Evolutionary conservation across 2,888 invertebrate species (phyloP).

Genomic region (Drosophila cognata): DNA sequence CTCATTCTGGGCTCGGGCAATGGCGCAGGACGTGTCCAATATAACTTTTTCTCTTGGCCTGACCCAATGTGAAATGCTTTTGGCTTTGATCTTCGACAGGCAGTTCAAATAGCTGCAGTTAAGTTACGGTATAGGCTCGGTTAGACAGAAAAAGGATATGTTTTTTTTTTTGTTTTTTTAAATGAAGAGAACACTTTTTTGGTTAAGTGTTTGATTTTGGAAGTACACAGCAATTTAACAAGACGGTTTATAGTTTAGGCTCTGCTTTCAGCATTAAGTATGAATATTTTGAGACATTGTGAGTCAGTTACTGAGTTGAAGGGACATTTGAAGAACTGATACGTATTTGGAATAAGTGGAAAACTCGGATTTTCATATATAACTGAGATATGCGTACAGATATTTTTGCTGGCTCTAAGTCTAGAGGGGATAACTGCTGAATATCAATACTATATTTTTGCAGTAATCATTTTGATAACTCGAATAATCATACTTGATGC

Average conservation of each 20-base stretch:
- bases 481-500: conserved; percentile 32
- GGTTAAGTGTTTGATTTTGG: conserved; percentile 32
- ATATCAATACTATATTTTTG: not conserved
- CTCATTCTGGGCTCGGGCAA: conserved; percentile 53
- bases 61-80: conserved; percentile 25
- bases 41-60: conserved; percentile 69
- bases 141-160: conserved; percentile 58
- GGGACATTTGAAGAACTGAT: conserved; percentile 5
- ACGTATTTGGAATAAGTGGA: not conserved
- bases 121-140: conserved; percentile 53
- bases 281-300: conserved; percentile 3
- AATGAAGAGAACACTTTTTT: conserved; percentile 34
- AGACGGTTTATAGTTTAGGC: conserved; percentile 44
- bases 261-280: conserved; percentile 41
- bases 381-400: not conserved
- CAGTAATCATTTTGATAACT: conserved; percentile 1
- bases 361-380: not conserved
- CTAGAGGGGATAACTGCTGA: not conserved
- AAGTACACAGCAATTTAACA: conserved; percentile 65
- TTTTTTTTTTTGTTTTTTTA: conserved; percentile 2
- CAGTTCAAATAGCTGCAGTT: conserved; percentile 78
- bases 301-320: conserved; percentile 19
- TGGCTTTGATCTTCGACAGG: conserved; percentile 70
- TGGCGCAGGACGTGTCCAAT: conserved; percentile 79
- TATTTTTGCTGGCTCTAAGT: not conserved